Evolutionary conservation across 2,888 invertebrate genomes (phyloP), one percentile per base, ranked within the genome.

Genomic region (Drosophila neoperkinsi): DNA sequence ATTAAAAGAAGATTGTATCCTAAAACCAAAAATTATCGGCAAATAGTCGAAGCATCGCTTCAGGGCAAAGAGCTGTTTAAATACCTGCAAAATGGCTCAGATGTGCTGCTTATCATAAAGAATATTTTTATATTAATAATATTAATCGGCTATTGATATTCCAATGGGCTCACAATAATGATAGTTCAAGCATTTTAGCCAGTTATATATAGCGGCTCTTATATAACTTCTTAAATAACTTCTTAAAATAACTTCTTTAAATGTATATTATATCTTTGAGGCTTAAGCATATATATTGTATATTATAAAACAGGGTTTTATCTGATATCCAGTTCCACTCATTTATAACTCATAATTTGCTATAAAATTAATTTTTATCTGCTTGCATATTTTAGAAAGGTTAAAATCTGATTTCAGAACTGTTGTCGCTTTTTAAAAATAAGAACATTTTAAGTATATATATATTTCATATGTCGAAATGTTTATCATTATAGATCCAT

Each of bases 401-500:
- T 25, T 46, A 25, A 25, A 25, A 16, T 25, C 16, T 7, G 25
- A 46, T 46, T 16, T 25, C 4, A 25, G 4, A 25, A 9, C 21
- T 46, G 7, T 46, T 21, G 7, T 16, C 46, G 21, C 4, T 21
- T 46, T 11, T 16, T 7, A 7, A 13, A 46, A 25, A 46, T 13
- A 25, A 16, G 13, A 13, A 7, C 21, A 46, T 25, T 4, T 13
- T 16, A 16, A 16, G 16, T 25, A 16, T 46, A 21, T 28, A 3
- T 21, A 21, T 13, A 34, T 13, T 21, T 21, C 1, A 31, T 18
- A 31, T 18, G 31, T 18, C 13, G 31, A n/a, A 50, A 7, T 18
- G 6, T 21, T 9, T 28, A 9, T 53, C 13, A 16, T 53, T 69
- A 1, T 58, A 93, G 93, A 93, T 90, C 93, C 93, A 31, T 93